Conservation (phyloP, 2,888 invertebrate species). For the Tortricodes alternella region DNA sequence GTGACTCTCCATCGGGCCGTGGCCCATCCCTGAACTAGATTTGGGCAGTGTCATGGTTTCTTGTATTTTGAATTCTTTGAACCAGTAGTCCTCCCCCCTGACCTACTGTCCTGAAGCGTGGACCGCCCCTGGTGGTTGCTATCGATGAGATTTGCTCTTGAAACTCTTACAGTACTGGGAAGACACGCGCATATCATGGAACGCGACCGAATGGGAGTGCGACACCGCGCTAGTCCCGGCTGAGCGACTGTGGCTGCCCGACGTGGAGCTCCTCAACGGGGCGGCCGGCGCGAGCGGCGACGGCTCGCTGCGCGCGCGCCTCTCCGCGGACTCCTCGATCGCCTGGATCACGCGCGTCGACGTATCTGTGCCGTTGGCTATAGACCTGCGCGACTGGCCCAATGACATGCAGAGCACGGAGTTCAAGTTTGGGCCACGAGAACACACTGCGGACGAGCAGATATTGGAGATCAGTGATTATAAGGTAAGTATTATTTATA, state of each 20-base stretch:
- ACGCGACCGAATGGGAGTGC: conserved; percentile 85
- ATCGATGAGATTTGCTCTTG: neutral
- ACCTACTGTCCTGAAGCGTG: no score
- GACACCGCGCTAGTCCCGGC: conserved; percentile 83
- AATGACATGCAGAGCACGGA: conserved; percentile 86
- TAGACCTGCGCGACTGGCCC: conserved; percentile 87
- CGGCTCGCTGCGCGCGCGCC: conserved; percentile 86
- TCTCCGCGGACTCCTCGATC: conserved; percentile 85
- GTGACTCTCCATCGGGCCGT: no score
- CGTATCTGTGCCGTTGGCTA: conserved; percentile 53
- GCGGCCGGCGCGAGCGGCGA: conserved; percentile 85
- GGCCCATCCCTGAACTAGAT: no score
- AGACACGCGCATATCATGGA: conserved; percentile 89
- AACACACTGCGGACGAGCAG: conserved; percentile 84
- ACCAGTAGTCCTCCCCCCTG: no score
- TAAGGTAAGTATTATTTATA: conserved; percentile 47
- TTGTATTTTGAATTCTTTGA: no score
- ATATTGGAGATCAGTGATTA: conserved; percentile 53
- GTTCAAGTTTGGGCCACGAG: conserved; percentile 89
- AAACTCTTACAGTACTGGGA: conserved; percentile 84
- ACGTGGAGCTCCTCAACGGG: conserved; percentile 86
- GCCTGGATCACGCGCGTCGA: conserved; percentile 56
- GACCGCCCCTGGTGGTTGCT: no score
- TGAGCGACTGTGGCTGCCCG: conserved; percentile 91
- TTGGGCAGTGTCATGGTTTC: no score